These are phyloP conservation scores for Nycticorax nycticorax DNA, from an alignment of 2,113 vertebrate genomes.

Conservation along the genomic window DNA sequence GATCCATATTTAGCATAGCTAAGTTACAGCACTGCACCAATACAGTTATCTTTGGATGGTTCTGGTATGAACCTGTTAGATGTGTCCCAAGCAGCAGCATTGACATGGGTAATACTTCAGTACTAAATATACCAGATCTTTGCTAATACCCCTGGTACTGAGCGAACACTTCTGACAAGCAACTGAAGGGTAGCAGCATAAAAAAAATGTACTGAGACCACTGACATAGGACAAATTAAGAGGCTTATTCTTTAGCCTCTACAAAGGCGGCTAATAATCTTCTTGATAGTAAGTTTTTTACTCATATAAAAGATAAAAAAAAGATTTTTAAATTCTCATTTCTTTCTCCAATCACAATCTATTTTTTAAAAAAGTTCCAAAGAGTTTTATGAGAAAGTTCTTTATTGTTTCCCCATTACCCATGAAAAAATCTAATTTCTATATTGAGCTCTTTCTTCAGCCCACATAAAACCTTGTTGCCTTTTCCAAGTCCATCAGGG, in stretches of 20 bases:
- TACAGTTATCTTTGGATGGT: background rate
- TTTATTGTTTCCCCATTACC: background rate
- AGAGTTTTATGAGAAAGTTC: background rate
- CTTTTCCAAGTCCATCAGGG: background rate
- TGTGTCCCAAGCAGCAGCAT: background rate
- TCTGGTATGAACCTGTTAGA: background rate
- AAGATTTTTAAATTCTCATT: background rate
- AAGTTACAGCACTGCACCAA: background rate
- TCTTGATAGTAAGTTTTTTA: background rate
- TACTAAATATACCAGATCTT: background rate
- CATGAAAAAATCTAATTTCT: background rate
- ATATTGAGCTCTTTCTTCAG: background rate
- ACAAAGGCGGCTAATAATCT: background rate
- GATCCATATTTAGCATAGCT: background rate
- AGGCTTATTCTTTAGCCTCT: background rate
- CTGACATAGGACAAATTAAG: background rate
- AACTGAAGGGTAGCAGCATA: background rate
- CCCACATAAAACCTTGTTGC: background rate
- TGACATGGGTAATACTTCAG: background rate
- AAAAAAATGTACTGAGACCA: background rate
- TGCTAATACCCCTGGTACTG: background rate
- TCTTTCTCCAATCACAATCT: background rate
- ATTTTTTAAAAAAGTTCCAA: background rate
- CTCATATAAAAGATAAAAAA: background rate
- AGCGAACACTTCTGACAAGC: background rate